These are phyloP conservation scores for Brenthis hecate DNA, from an alignment of 2,888 invertebrate genomes.

Conservation along the genomic window DNA sequence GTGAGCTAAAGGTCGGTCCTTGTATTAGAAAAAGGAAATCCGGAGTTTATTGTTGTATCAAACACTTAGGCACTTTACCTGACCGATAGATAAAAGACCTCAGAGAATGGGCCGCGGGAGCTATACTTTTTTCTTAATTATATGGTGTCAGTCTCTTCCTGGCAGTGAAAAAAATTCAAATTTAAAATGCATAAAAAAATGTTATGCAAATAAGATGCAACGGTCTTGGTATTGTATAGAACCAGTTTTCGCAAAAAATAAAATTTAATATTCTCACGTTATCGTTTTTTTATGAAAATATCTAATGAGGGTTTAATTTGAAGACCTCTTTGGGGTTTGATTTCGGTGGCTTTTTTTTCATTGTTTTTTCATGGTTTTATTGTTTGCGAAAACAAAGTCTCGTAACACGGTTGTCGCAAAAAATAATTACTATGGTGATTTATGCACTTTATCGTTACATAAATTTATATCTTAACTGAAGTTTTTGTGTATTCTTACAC, in stretches of 20 bases:
- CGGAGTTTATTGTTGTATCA: conserved; percentile 75
- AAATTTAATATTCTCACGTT: conserved; percentile 80
- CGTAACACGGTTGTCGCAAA: conserved; percentile 79
- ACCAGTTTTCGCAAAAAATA: conserved; percentile 59
- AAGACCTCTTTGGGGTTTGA: conserved; percentile 81
- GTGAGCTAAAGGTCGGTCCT: conserved; percentile 76
- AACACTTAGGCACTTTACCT: conserved; percentile 77
- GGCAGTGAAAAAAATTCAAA: conserved; percentile 46
- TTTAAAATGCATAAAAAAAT: conserved; percentile 48
- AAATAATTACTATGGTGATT: conserved; percentile 77
- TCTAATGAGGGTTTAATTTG: conserved; percentile 81
- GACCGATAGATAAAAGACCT: conserved; percentile 71
- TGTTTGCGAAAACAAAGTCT: conserved; percentile 79
- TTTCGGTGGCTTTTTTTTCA: conserved; percentile 49
- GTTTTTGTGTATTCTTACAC: conserved; percentile 17
- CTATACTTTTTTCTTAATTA: conserved; percentile 70
- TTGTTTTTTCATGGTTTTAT: conserved; percentile 58
- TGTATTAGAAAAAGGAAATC: conserved; percentile 81
- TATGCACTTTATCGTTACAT: conserved; percentile 56
- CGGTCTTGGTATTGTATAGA: conserved; percentile 58
- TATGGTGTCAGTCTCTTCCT: conserved; percentile 59
- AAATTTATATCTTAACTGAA: conserved; percentile 31
- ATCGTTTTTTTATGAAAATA: conserved; percentile 66
- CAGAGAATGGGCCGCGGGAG: conserved; percentile 56
- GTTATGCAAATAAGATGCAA: conserved; percentile 74